These are phyloP conservation scores for Talpa occidentalis DNA, from an alignment of 2,113 vertebrate species.

Conservation along the genomic window DNA sequence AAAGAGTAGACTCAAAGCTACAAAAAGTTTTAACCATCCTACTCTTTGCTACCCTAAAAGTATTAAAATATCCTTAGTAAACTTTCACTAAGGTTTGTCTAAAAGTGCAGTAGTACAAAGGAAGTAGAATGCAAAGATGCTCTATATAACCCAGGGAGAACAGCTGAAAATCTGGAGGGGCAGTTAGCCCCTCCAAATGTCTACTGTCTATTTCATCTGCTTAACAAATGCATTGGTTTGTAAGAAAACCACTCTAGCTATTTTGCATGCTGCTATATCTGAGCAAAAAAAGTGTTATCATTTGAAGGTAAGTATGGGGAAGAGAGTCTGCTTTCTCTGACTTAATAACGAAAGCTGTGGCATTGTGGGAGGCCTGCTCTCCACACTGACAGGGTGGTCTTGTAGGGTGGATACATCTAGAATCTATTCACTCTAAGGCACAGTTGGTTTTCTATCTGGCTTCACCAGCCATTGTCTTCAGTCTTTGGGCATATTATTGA, in stretches of 20 bases:
- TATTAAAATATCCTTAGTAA: background rate
- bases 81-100: background rate
- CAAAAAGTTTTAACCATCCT: background rate
- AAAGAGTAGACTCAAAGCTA: background rate
- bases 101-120: background rate
- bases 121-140: background rate
- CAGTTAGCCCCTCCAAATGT: background rate
- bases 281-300: background rate
- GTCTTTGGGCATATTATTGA: background rate
- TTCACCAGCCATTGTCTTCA: background rate
- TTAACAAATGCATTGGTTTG: background rate
- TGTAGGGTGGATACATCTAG: background rate
- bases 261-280: background rate
- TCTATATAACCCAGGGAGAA: background rate
- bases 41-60: rapidly evolving
- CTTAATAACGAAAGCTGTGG: background rate
- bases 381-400: background rate
- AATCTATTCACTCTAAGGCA: background rate
- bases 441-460: background rate
- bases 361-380: rapidly evolving
- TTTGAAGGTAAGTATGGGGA: background rate
- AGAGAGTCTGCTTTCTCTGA: background rate
- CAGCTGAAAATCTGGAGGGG: background rate
- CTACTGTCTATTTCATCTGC: background rate
- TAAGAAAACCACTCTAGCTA: background rate